A percentile compares a stretch with the other conserved stretches of the same genome.
Conservation (phyloP, 1,140 invertebrate species). For the Cryptotermes secundus region DNA sequence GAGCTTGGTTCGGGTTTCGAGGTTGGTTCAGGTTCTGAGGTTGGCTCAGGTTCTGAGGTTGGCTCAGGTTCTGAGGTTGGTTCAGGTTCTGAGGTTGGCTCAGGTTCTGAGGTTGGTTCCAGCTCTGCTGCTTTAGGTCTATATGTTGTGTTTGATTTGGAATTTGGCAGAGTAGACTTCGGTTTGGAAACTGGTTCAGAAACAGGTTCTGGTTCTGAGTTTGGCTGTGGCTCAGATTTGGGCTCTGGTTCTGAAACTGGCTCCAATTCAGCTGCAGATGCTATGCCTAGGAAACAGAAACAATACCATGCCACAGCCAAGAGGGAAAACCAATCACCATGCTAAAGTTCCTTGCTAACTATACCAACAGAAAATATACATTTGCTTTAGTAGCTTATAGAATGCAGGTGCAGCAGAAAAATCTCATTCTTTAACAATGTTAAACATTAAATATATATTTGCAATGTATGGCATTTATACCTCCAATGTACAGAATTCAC, state of each 20-base stretch:
- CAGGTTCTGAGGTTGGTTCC: constrained; percentile 41
- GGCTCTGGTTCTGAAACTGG: constrained; percentile 48
- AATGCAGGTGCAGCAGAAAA: no score
- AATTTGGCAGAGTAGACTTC: constrained; percentile 46
- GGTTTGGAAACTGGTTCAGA: constrained; percentile 47
- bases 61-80: constrained; percentile 44
- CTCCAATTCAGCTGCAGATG: constrained; percentile 43
- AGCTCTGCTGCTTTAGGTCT: constrained; percentile 45
- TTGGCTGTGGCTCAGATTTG: constrained; percentile 45
- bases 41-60: constrained; percentile 41
- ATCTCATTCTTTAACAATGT: no score
- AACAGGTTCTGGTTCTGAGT: constrained; percentile 48
- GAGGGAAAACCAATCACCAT: constrained; percentile 47
- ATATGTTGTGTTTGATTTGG: constrained; percentile 51
- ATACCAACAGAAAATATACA: not conserved
- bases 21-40: constrained; percentile 42
- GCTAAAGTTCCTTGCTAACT: not conserved
- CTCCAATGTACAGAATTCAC: no score
- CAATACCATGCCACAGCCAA: constrained; percentile 48
- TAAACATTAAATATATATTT: no score
- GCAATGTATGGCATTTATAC: no score
- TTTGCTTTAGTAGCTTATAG: no score
- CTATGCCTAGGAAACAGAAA: constrained; percentile 53
- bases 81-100: constrained; percentile 48
- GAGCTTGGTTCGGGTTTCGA: constrained; percentile 40